Conservation (phyloP, 2,797 vertebrate genomes). For the Xenops minutus region DNA sequence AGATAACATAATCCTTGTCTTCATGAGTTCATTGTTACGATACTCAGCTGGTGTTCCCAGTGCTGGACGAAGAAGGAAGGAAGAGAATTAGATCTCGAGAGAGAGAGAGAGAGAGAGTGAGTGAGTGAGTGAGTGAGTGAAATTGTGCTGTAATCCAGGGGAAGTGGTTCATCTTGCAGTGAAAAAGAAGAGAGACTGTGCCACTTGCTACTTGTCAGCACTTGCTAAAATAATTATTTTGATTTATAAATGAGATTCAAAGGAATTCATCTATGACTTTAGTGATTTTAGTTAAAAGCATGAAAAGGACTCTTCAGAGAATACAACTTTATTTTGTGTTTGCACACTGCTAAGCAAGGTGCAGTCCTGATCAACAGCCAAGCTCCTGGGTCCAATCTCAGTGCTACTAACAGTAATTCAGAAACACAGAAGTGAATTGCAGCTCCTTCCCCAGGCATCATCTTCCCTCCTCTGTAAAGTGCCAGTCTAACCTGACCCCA, state of each 20-base stretch:
- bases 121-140: not conserved
- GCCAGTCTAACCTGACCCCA: too few relatives aligned
- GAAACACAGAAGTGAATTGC: not conserved
- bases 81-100: not conserved
- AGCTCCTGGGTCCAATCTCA: not conserved
- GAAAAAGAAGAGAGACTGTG: not conserved
- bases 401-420: not conserved
- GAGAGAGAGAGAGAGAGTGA: too few relatives aligned
- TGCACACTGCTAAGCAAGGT: not conserved
- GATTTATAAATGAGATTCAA: not conserved
- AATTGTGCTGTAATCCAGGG: not conserved
- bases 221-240: not conserved
- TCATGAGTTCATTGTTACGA: not conserved
- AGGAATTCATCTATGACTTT: not conserved
- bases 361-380: not conserved
- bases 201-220: not conserved
- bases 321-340: not conserved
- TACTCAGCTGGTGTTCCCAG: not conserved
- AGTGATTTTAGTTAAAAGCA: conserved; percentile 7
- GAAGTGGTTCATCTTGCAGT: not conserved
- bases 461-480: not conserved
- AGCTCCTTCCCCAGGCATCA: not conserved
- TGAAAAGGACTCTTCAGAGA: not conserved
- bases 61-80: not conserved
- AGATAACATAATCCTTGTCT: not conserved